Conservation (phyloP, 2,113 vertebrate species). For the Muntiacus reevesi region DNA sequence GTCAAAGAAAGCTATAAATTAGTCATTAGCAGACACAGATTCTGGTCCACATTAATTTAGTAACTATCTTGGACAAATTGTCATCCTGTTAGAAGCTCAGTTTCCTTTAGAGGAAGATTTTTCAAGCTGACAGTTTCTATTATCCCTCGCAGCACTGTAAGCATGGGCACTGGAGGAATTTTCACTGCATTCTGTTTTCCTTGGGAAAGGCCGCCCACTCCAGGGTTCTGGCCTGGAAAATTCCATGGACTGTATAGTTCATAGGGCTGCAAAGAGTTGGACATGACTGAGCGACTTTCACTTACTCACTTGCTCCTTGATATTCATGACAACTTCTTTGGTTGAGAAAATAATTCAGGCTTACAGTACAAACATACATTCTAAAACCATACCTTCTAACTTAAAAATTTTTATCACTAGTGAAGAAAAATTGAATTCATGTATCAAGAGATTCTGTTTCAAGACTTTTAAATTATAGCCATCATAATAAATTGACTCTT, state of each 20-base stretch:
- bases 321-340: neutral
- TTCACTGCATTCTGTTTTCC: neutral
- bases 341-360: neutral
- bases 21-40: neutral
- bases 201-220: neutral
- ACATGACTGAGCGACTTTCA: rapidly evolving
- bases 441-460: neutral
- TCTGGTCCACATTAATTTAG: neutral
- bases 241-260: neutral
- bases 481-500: neutral
- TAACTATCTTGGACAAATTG: neutral
- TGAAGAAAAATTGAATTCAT: neutral
- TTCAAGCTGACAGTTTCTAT: neutral
- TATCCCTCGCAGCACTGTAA: neutral
- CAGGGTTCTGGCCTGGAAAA: neutral
- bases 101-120: neutral
- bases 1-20: neutral
- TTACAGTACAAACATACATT: neutral
- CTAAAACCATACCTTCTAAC: neutral
- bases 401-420: neutral
- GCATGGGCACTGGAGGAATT: neutral
- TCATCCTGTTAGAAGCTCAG: neutral
- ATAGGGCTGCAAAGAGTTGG: neutral
- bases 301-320: neutral
- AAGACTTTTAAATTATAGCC: neutral